These are phyloP conservation scores for Melanostoma mellinum DNA, from an alignment of 2,888 invertebrate genomes.

Conservation along the genomic window DNA sequence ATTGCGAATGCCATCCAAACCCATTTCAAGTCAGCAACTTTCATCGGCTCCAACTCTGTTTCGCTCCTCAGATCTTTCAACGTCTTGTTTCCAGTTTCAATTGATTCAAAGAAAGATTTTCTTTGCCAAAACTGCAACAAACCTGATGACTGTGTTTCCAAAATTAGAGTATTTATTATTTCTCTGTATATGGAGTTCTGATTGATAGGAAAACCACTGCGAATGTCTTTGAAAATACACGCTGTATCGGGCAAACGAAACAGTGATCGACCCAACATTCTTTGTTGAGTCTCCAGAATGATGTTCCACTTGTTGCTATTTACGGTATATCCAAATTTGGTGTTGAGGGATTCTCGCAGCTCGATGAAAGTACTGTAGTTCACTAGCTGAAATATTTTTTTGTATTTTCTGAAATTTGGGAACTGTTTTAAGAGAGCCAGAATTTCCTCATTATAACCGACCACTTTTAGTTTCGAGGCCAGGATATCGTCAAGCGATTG, in stretches of 20 bases:
- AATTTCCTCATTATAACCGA: no score
- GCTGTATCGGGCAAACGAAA: conserved; percentile 37
- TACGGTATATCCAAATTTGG: no score
- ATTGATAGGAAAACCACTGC: conserved; percentile 77
- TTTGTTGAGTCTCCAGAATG: no score
- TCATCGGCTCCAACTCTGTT: conserved; percentile 75
- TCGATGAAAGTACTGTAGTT: no score
- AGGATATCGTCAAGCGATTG: no score
- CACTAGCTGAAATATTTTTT: no score
- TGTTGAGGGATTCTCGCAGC: no score
- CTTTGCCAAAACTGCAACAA: conserved; percentile 74
- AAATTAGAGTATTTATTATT: conserved; percentile 74
- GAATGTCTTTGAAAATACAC: conserved; percentile 75
- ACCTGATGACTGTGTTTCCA: conserved; percentile 75
- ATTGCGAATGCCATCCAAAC: conserved; percentile 76
- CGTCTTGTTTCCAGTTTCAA: conserved; percentile 71
- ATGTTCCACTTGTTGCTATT: no score
- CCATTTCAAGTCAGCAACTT: conserved; percentile 75
- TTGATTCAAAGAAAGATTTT: conserved; percentile 64
- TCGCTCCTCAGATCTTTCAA: conserved; percentile 75
- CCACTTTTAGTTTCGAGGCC: no score
- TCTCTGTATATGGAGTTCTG: conserved; percentile 77
- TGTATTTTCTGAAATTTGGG: no score
- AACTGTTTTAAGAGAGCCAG: no score
- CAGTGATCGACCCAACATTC: no score